Conservation (phyloP, 1,140 invertebrate genomes). For the Polypedilum vanderplanki region DNA sequence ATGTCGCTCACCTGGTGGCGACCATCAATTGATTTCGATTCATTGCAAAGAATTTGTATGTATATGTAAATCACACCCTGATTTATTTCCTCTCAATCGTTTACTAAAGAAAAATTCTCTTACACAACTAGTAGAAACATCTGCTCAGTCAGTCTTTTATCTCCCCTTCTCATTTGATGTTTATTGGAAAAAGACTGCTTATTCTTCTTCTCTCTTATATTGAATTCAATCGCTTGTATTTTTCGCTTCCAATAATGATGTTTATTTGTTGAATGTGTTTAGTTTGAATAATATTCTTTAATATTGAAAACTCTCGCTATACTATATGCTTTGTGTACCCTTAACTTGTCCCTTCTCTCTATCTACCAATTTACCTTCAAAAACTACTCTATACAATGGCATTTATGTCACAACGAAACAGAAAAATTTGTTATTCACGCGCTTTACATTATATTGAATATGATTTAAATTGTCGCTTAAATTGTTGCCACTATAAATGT, state of each 20-base stretch:
- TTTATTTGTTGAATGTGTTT: not conserved
- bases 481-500: too few species aligned
- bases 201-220: not conserved
- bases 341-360: too few species aligned
- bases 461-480: too few species aligned
- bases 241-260: slow-evolving; percentile 5
- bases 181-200: not conserved
- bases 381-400: too few species aligned
- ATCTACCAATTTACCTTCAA: too few species aligned
- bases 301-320: too few species aligned
- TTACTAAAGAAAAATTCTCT: not conserved
- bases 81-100: not conserved
- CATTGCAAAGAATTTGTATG: not conserved
- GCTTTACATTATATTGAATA: too few species aligned
- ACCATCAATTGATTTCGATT: not conserved
- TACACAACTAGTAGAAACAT: not conserved
- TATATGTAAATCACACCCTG: not conserved
- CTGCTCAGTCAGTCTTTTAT: not conserved
- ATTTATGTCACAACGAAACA: too few species aligned
- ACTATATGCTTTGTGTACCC: too few species aligned
- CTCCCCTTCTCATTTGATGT: not conserved
- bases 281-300: too few species aligned
- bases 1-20: not conserved
- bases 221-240: not conserved
- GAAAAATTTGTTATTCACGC: too few species aligned